Evolutionary conservation across 2,113 vertebrate species (phyloP).

Genomic region (Carollia perspicillata): DNA sequence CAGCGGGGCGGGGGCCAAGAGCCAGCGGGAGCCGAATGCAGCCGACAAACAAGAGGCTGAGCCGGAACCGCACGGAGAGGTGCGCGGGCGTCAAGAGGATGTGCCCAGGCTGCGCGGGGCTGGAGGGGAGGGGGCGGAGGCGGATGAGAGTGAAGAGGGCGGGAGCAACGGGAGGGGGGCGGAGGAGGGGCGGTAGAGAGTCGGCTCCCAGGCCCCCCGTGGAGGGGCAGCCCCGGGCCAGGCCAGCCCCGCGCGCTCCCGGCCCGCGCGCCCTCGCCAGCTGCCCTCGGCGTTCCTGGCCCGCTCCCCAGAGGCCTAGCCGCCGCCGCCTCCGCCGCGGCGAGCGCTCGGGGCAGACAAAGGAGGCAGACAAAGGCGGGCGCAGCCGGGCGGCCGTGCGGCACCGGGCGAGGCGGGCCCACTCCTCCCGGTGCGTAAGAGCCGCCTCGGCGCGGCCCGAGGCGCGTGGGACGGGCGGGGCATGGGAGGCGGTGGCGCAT

Average conservation of each 20-base stretch:
- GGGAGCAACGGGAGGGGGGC: neutral
- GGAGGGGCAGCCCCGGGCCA: neutral
- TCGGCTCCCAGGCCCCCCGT: neutral
- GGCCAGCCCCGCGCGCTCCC: neutral
- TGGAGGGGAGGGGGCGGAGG: constrained; percentile 15
- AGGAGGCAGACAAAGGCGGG: constrained; percentile 77
- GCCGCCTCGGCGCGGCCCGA: constrained; percentile 7
- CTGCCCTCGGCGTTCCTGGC: constrained; percentile 28
- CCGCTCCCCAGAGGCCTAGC: constrained; percentile 56
- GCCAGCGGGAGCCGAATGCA: constrained; percentile 29
- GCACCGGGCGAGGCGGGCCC: constrained; percentile 51
- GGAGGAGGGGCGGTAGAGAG: neutral
- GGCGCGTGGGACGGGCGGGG: constrained; percentile 40
- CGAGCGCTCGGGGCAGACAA: constrained; percentile 73
- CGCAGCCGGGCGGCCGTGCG: constrained; percentile 15
- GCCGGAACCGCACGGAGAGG: neutral
- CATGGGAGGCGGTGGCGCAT: neutral
- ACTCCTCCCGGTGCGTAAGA: constrained; percentile 61
- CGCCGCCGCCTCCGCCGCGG: neutral
- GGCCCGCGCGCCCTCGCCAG: constrained; percentile 50
- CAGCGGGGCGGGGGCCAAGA: neutral
- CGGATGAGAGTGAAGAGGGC: neutral
- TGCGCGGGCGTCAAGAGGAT: constrained; percentile 2
- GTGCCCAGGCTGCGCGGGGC: constrained; percentile 2
- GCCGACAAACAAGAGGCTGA: neutral